Conservation (phyloP, 2,797 vertebrate species). For the Botia kubotai region DNA sequence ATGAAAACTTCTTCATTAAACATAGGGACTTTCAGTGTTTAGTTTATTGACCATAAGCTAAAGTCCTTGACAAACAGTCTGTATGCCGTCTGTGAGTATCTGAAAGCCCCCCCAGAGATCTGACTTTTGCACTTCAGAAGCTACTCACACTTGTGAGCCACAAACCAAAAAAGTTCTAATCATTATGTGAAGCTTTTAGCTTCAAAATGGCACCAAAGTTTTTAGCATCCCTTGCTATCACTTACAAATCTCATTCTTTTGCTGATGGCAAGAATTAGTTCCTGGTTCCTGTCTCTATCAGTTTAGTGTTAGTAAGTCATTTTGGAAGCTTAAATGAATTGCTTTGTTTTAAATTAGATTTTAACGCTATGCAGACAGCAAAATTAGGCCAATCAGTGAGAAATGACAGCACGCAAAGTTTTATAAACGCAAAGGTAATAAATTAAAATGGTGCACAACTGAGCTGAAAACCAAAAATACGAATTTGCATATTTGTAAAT, state of each 20-base stretch:
- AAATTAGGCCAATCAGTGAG: background rate
- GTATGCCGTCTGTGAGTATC: constrained; percentile 13
- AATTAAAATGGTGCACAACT: background rate
- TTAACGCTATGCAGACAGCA: background rate
- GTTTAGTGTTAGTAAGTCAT: background rate
- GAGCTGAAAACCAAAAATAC: background rate
- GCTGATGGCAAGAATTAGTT: constrained; percentile 1
- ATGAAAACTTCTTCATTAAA: background rate
- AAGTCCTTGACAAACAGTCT: constrained; percentile 37
- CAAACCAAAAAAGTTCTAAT: constrained; percentile 36
- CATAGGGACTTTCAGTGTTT: background rate
- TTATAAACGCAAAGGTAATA: background rate
- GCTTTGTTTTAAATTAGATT: background rate
- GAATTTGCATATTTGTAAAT: too few relatives aligned
- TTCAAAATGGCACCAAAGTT: constrained; percentile 17
- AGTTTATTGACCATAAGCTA: constrained; percentile 35
- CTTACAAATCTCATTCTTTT: constrained; percentile 12
- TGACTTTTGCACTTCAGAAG: constrained; percentile 47
- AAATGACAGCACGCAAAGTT: background rate
- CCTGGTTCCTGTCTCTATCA: background rate
- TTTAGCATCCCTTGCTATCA: background rate
- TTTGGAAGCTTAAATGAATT: background rate
- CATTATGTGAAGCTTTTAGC: constrained; percentile 52
- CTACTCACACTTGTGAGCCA: constrained; percentile 42
- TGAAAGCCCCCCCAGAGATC: constrained; percentile 44